phyloP scores from a whole-genome alignment of 1,140 invertebrate genomes.

The Ephestia elutella region DNA sequence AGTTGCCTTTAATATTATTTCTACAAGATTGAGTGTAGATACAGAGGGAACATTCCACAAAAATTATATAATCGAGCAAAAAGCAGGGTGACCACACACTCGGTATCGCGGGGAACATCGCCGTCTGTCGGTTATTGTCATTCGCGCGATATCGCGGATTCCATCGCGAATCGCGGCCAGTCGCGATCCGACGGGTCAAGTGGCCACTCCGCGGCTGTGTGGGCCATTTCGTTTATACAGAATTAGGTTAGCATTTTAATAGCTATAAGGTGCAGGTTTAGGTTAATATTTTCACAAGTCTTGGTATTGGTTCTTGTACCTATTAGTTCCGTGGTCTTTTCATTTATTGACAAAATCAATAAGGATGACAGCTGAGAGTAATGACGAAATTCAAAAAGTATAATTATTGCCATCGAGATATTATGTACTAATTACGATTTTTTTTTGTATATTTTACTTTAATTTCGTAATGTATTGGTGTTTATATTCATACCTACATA shows the following conservation, averaged over 20 bases:
- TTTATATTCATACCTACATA: too few species aligned
- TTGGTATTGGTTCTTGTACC: too few species aligned
- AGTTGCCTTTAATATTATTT: too few species aligned
- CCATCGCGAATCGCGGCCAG: slow-evolving; percentile 30
- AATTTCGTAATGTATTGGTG: too few species aligned
- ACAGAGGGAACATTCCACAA: background rate
- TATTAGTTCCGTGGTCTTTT: too few species aligned
- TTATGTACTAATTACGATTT: too few species aligned
- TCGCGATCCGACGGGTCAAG: background rate
- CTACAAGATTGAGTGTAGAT: background rate
- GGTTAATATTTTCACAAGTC: too few species aligned
- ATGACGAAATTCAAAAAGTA: too few species aligned
- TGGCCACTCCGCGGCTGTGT: slow-evolving; percentile 1
- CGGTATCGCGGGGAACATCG: slow-evolving; percentile 42
- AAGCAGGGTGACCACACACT: slow-evolving; percentile 56
- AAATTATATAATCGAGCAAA: slow-evolving; percentile 24
- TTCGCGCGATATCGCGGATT: slow-evolving; percentile 37
- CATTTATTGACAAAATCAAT: too few species aligned
- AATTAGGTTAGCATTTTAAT: background rate
- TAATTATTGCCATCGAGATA: too few species aligned
- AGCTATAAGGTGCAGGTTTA: background rate
- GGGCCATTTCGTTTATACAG: background rate
- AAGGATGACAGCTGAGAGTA: too few species aligned
- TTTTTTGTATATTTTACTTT: too few species aligned
- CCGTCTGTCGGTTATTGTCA: slow-evolving; percentile 55